Evolutionary conservation across 2,113 vertebrate genomes (phyloP).

Genomic region (Candoia aspera): DNA sequence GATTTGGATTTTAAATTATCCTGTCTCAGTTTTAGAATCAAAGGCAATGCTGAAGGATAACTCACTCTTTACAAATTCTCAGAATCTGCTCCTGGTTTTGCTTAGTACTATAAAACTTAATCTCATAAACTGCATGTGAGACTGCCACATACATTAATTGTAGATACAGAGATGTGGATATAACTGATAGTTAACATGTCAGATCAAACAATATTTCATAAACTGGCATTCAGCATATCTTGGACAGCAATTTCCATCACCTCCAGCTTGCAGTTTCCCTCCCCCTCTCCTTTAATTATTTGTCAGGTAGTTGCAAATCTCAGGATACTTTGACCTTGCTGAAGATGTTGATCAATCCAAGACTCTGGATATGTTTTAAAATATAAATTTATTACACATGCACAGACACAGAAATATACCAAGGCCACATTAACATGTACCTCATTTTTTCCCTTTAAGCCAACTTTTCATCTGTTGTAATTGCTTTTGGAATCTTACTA

Average conservation of each 20-base stretch:
- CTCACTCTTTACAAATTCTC: neutral
- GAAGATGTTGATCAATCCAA: neutral
- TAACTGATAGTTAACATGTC: neutral
- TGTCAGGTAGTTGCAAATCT: neutral
- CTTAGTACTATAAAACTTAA: neutral
- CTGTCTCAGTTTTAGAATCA: neutral
- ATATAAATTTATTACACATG: neutral
- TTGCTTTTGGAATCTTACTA: neutral
- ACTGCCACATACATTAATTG: neutral
- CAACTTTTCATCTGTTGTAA: neutral
- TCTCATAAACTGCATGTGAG: neutral
- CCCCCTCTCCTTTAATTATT: neutral
- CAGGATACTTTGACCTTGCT: neutral
- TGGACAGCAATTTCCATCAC: neutral
- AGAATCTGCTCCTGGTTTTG: neutral
- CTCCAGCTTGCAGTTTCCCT: neutral
- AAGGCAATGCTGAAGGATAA: neutral
- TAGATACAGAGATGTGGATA: neutral
- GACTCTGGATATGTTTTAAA: neutral
- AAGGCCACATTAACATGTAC: neutral
- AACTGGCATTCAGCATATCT: neutral
- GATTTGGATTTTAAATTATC: neutral
- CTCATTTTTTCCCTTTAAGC: neutral
- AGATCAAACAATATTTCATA: neutral
- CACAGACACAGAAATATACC: neutral